Evolutionary conservation across 1,140 invertebrate species (phyloP).

Genomic region (Brachionus asplanchnoidis): DNA sequence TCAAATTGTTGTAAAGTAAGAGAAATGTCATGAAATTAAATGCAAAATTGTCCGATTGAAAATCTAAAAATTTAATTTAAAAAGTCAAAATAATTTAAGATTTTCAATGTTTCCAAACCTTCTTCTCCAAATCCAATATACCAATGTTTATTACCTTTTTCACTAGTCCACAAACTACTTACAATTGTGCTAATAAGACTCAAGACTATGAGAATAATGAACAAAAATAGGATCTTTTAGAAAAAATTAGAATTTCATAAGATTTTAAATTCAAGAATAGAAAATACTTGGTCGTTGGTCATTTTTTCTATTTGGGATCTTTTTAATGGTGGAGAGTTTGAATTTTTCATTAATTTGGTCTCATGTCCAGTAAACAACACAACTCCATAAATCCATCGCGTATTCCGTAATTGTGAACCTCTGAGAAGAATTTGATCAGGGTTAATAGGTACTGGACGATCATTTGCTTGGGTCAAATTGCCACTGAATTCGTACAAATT

Average conservation of each 20-base stretch:
- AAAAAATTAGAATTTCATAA: neutral
- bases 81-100: neutral
- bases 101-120: neutral
- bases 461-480: conserved; percentile 60
- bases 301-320: conserved; percentile 85
- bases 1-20: conserved; percentile 98
- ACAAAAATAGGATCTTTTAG: conserved; percentile 77
- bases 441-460: conserved; percentile 66
- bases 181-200: conserved; percentile 81
- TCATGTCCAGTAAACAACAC: conserved; percentile 95
- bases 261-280: neutral
- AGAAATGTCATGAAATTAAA: conserved; percentile 76
- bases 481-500: conserved; percentile 95
- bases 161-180: conserved; percentile 75
- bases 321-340: conserved; percentile 72
- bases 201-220: conserved; percentile 80
- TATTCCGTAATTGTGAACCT: conserved; percentile 45
- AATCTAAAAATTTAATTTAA: neutral
- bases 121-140: conserved; percentile 67
- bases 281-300: conserved; percentile 64
- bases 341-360: conserved; percentile 78
- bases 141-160: conserved; percentile 64
- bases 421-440: conserved; percentile 78
- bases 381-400: conserved; percentile 56
- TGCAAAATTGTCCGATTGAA: neutral